Conservation (phyloP, 2,888 invertebrate genomes). For the Ommatoiulus sabulosus region DNA sequence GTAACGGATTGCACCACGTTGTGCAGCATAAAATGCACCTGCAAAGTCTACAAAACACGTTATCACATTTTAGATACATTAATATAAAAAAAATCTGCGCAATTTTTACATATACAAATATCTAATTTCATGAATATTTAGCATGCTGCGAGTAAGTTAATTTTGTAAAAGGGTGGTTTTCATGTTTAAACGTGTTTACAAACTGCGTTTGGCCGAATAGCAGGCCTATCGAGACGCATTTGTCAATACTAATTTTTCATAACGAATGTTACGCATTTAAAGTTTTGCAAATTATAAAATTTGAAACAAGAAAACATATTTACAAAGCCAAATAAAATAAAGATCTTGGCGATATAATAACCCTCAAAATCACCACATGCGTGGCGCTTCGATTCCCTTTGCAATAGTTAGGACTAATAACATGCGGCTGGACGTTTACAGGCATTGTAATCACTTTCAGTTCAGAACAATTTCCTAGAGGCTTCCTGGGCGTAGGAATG, state of each 20-base stretch:
- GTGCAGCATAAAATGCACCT: background rate
- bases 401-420: background rate
- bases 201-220: background rate
- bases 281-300: too few species aligned
- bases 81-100: background rate
- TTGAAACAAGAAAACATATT: background rate
- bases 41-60: background rate
- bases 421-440: background rate
- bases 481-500: background rate
- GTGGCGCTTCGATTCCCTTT: constrained; percentile 6
- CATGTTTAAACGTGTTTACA: constrained; percentile 35
- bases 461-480: background rate
- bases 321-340: too few species aligned
- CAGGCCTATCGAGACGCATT: background rate
- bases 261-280: background rate
- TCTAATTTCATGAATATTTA: background rate
- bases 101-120: background rate
- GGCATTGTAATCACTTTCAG: background rate
- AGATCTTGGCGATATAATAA: too few species aligned
- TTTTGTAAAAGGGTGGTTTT: background rate
- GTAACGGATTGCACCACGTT: constrained; percentile 29
- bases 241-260: background rate
- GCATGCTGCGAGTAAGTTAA: background rate
- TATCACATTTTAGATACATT: background rate
- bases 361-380: background rate